Evolutionary conservation across 1,140 invertebrate species (phyloP).

Genomic region (Tenebrio molitor): DNA sequence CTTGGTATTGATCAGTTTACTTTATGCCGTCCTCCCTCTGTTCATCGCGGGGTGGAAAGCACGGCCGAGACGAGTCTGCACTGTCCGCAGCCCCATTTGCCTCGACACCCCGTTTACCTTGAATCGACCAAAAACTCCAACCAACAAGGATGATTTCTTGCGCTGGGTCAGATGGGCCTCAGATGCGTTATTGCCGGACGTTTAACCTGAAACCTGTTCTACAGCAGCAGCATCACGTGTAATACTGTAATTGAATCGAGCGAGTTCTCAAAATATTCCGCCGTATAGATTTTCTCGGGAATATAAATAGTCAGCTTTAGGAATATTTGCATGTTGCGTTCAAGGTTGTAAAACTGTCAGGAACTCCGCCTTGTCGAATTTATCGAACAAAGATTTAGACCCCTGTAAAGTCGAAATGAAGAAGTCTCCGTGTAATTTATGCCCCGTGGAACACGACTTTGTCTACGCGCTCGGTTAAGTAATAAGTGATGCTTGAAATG

Average conservation of each 20-base stretch:
- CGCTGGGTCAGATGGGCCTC: neutral
- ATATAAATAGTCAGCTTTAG: constrained; percentile 23
- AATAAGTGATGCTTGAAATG: constrained; percentile 5
- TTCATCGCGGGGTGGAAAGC: neutral
- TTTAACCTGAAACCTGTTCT: constrained; percentile 17
- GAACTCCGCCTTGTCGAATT: neutral
- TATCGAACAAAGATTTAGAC: neutral
- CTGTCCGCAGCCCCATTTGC: neutral
- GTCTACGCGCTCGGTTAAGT: neutral
- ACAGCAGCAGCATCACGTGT: constrained; percentile 21
- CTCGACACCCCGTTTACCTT: constrained; percentile 9
- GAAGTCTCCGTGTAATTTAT: neutral
- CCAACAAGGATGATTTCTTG: constrained; percentile 1
- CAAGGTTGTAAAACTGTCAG: neutral
- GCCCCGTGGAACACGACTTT: neutral
- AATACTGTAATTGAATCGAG: constrained; percentile 32
- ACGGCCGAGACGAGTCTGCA: neutral
- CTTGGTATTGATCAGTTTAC: constrained; percentile 10
- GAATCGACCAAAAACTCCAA: neutral
- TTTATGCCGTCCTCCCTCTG: neutral
- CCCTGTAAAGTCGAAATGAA: neutral
- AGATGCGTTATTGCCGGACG: neutral
- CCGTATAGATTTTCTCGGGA: neutral
- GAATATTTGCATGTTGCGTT: constrained; percentile 1
- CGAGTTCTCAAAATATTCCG: neutral